Evolutionary conservation across 2,888 invertebrate species (phyloP).

Genomic region (Erannis defoliaria): DNA sequence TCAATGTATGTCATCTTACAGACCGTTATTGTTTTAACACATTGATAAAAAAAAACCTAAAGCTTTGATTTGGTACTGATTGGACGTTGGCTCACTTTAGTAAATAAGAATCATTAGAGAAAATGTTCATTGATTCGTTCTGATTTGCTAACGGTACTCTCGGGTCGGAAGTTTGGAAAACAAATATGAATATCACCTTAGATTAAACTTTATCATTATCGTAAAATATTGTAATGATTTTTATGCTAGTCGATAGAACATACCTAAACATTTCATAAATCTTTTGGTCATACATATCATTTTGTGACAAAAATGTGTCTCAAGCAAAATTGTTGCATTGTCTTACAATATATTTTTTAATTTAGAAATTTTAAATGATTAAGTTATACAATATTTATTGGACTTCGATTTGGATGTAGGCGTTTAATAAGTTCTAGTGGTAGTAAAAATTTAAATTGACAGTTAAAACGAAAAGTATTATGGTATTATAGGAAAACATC

Average conservation of each 20-base stretch:
- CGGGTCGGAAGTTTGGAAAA: conserved; percentile 46
- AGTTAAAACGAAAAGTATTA: conserved; percentile 76
- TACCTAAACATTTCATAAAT: conserved; percentile 71
- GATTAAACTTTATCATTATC: conserved; percentile 55
- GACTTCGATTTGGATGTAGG: conserved; percentile 63
- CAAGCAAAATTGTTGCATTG: conserved; percentile 49
- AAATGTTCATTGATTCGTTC: conserved; percentile 53
- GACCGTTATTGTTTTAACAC: conserved; percentile 59
- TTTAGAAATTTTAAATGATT: conserved; percentile 41
- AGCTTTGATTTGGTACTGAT: conserved; percentile 85
- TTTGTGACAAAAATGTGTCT: conserved; percentile 58
- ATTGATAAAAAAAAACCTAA: conserved; percentile 64
- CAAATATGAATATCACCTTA: conserved; percentile 49
- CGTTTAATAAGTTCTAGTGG: conserved; percentile 59
- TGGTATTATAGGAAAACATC: conserved; percentile 80
- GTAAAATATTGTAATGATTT: conserved; percentile 58
- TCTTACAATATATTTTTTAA: conserved; percentile 51
- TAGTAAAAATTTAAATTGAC: conserved; percentile 60
- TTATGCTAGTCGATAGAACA: conserved; percentile 65
- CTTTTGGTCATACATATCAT: conserved; percentile 76
- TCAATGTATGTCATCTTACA: conserved; percentile 43
- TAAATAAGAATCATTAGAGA: conserved; percentile 59
- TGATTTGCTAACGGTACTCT: conserved; percentile 71
- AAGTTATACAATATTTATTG: conserved; percentile 35
- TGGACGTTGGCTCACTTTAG: conserved; percentile 77